A percentile compares a stretch with the other conserved stretches of the same genome.
phyloP scores from a whole-genome alignment of 2,113 vertebrate genomes.

The Bungarus multicinctus region DNA sequence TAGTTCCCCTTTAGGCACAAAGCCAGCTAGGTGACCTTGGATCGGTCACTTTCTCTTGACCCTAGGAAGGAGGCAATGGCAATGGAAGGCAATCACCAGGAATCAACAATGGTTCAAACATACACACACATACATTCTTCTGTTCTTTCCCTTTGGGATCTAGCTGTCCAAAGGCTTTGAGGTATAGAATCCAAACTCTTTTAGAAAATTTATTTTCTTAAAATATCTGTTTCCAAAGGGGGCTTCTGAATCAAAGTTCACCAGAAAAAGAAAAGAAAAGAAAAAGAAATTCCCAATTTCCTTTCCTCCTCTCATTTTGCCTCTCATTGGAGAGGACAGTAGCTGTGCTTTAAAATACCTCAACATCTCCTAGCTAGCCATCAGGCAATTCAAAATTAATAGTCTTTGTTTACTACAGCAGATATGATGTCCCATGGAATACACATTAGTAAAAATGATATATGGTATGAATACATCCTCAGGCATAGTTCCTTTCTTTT shows the following conservation, averaged over 20 bases:
- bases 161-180: not conserved
- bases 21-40: not conserved
- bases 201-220: not conserved
- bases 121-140: not conserved
- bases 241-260: not conserved
- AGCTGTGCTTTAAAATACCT: not conserved
- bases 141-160: not conserved
- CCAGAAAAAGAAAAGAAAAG: not conserved
- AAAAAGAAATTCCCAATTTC: not conserved
- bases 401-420: not conserved
- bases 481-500: not conserved
- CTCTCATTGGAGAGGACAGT: not conserved
- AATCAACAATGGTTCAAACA: not conserved
- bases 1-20: not conserved
- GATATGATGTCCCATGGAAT: not conserved
- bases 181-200: not conserved
- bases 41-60: not conserved
- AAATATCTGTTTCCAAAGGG: not conserved
- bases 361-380: not conserved
- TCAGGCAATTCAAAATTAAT: not conserved
- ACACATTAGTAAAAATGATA: not conserved
- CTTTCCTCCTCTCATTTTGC: not conserved
- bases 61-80: not conserved
- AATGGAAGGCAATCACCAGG: not conserved
- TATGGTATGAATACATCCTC: not conserved